Evolutionary conservation across 2,888 invertebrate species (phyloP), one percentile per base, ranked within the genome.

Genomic region (Cordylochernes scorpioides): DNA sequence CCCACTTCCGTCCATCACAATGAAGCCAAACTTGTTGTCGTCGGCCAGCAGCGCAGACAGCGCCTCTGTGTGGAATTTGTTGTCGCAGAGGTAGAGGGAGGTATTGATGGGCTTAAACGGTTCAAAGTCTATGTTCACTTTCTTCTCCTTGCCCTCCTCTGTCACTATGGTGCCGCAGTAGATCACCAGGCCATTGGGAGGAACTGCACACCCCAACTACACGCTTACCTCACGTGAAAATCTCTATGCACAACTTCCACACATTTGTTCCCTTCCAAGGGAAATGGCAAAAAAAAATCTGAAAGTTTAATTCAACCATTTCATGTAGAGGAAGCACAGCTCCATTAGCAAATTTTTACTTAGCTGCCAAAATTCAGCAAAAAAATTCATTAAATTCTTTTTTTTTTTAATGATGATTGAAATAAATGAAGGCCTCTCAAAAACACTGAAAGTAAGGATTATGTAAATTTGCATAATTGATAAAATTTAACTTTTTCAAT

Each of bases 91-190:
- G 58, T 97, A 97, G 17, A 97, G 63, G 8, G 94, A 97, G 29
- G 97, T 97, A 62, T 97, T 97, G 55, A 97, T 94, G 17, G 97
- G 91, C 57, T 97, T 86, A 61, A 97, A 97, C 25, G 97, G 97
- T 59, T 97, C 97, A 56, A 97, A 97, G 61, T 97, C 97, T 43
- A 97, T 97, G 63, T 97, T 97, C 30, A 97, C 97, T 60, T 97
- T 97, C 63, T 97, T 97, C 51, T 97, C 97, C 51, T 97, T 97
- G 40, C 97, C 97, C 57, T 97, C 97, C 50, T 97, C 97, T 2
- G 97, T 97, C 36, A 97, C 86, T 48, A 97, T 97, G 14, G 97
- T 97, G 43, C 97, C 97, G 58, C 97, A 97, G 60, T 99, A 97
- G 49, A 99, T 88, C 22, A 99, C 97, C 50, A 99, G 65, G 45